These are phyloP conservation scores for Alligator sinensis DNA, from an alignment of 2,113 vertebrate species.

Conservation along the genomic window DNA sequence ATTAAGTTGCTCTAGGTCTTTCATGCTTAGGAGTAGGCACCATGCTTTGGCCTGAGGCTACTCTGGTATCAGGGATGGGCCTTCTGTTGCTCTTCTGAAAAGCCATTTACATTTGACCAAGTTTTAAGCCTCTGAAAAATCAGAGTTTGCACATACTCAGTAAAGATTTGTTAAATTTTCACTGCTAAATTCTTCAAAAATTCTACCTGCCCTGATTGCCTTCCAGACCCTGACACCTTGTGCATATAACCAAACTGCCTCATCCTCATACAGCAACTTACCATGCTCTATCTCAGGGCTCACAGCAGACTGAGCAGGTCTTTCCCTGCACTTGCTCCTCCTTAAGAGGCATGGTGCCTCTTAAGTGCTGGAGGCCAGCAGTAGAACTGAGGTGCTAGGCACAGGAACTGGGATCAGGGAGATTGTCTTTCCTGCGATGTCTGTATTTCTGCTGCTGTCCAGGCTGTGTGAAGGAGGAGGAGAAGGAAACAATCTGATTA, in stretches of 20 bases:
- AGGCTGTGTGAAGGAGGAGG: not conserved
- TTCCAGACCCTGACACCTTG: not conserved
- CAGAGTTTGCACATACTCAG: not conserved
- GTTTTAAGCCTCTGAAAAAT: not conserved
- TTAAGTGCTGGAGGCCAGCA: not conserved
- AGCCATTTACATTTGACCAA: not conserved
- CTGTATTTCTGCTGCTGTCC: not conserved
- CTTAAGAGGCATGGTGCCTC: not conserved
- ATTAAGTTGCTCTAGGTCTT: not conserved
- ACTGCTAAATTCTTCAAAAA: not conserved
- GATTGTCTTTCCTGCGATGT: not conserved
- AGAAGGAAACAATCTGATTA: not conserved
- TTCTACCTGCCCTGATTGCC: not conserved
- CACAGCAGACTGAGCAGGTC: not conserved
- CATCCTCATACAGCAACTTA: accelerated
- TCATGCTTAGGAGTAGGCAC: not conserved
- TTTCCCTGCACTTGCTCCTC: not conserved
- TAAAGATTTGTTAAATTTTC: not conserved
- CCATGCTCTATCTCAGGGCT: not conserved
- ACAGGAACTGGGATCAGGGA: not conserved
- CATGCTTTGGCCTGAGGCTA: not conserved
- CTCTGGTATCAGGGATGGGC: not conserved
- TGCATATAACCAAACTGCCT: not conserved
- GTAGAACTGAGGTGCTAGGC: accelerated
- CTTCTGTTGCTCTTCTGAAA: not conserved